Evolutionary conservation across 2,797 vertebrate genomes (phyloP), one percentile per base, ranked within the genome.

Genomic region (Dendrocincla fuliginosa): DNA sequence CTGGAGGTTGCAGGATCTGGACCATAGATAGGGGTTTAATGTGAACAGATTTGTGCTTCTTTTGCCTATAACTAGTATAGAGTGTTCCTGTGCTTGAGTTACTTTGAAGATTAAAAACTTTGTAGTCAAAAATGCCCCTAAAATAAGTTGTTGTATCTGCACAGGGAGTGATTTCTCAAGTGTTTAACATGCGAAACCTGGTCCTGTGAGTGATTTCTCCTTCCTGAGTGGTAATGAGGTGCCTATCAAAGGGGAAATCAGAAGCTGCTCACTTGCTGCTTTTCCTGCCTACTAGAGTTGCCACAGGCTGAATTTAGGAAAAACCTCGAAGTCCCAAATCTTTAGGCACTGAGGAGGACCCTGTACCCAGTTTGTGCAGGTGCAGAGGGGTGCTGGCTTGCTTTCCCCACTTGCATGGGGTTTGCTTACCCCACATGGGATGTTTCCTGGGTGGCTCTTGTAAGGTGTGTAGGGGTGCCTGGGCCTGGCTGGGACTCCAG

Each of bases 331-430:
- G 68, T 92, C 6, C n/a, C 52, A 73, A 47, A 61, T 9, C 4
- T 71, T 52, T 14, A 71, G 30, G 19, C 17, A 17, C 11, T 35
- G 57, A 68, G 41, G 16, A 42, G n/a, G 22, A 25, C 11, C 28
- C n/a, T 77, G 47, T 27, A 33, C 20, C 6, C 4, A 2, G 20
- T 37, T 64, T 3, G 1, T 42, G 41, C 18, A 46, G n/a, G 10
- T 37, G n/a, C 27, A 47, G 60, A 69, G 41, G 9, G 5, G 3
- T 56, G 28, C 42, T 63, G 39, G 3, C 16, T 60, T 67, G 25
- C 33, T 70, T 35, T 85, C 39, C 17, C 4, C 47, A n/a, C 18
- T 37, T 46, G 24, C 1, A 9, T 0, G 1, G 8, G 5, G 16
- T 12, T 63, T 87, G 35, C 22, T 73, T 18, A 52, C 10, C 23